phyloP scores from a whole-genome alignment of 2,113 vertebrate genomes.

The Theristicus caerulescens region DNA sequence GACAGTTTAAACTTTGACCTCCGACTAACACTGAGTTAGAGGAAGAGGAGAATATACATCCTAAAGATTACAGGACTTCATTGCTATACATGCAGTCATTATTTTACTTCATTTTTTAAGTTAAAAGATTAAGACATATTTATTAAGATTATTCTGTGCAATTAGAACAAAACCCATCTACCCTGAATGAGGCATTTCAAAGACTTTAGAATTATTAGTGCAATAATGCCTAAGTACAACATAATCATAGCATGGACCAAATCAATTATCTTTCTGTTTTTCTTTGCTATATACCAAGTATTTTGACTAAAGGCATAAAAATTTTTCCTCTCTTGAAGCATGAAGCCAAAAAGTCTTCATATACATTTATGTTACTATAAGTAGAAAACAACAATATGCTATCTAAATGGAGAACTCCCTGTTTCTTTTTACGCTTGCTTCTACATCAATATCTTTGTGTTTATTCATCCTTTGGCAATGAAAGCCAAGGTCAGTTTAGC shows the following conservation, averaged over 20 bases:
- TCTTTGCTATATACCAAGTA: background rate
- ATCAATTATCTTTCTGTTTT: background rate
- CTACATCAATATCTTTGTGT: background rate
- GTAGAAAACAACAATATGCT: background rate
- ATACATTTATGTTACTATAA: background rate
- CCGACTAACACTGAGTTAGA: background rate
- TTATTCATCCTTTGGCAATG: background rate
- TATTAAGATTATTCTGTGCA: background rate
- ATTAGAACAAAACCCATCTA: slow-evolving; percentile 46
- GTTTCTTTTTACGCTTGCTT: background rate
- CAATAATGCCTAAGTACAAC: background rate
- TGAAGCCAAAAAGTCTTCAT: background rate
- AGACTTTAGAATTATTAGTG: slow-evolving; percentile 11
- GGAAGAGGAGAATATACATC: background rate
- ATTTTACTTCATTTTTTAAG: background rate
- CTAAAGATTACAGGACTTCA: background rate
- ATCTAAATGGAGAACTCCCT: background rate
- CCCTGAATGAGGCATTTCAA: slow-evolving; percentile 21
- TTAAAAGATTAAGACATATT: slow-evolving; percentile 24
- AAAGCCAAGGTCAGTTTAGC: background rate
- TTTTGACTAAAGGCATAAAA: background rate
- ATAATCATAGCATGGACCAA: background rate
- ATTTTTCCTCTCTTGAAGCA: background rate
- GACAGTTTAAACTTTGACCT: background rate
- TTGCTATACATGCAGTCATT: background rate